Conservation (phyloP, 2,888 invertebrate species). For the Lacanobia oleracea region DNA sequence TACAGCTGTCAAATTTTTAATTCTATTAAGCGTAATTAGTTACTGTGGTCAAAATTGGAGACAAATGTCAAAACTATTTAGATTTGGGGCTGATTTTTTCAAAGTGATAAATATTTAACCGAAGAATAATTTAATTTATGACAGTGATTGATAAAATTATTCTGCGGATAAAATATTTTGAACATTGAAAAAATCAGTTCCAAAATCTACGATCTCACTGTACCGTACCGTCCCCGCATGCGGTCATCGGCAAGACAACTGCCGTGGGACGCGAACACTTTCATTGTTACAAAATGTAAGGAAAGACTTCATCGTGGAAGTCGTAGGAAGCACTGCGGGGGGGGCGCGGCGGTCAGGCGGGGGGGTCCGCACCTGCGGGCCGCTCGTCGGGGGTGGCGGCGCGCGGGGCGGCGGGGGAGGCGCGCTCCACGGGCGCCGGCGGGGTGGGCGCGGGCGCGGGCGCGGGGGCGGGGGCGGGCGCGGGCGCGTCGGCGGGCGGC, state of each 20-base stretch:
- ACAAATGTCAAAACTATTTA: conserved; percentile 28
- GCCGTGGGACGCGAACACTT: neutral
- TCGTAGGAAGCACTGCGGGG: conserved; percentile 14
- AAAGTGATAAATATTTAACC: neutral
- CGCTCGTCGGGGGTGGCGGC: conserved; percentile 34
- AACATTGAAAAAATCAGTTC: neutral
- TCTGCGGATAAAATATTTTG: neutral
- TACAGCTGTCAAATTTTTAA: conserved; percentile 41
- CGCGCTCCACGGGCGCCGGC: conserved; percentile 41
- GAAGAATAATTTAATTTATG: neutral
- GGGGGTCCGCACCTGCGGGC: conserved; percentile 56
- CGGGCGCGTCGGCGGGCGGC: conserved; percentile 68
- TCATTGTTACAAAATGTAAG: neutral
- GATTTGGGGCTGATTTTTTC: neutral
- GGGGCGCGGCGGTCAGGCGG: conserved; percentile 42
- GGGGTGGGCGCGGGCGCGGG: conserved; percentile 14
- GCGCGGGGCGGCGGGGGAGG: conserved; percentile 76
- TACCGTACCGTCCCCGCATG: conserved; percentile 7
- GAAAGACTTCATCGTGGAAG: neutral
- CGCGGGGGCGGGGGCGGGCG: conserved; percentile 6
- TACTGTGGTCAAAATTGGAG: conserved; percentile 36
- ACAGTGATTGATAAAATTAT: neutral
- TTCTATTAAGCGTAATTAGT: conserved; percentile 45
- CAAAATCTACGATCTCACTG: neutral
- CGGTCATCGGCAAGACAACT: conserved; percentile 9